Percentiles rank a stretch among this genome's conserved stretches.
Conservation (phyloP, 92 coral and sea anemone species). For the Palythoa heliodiscus region DNA sequence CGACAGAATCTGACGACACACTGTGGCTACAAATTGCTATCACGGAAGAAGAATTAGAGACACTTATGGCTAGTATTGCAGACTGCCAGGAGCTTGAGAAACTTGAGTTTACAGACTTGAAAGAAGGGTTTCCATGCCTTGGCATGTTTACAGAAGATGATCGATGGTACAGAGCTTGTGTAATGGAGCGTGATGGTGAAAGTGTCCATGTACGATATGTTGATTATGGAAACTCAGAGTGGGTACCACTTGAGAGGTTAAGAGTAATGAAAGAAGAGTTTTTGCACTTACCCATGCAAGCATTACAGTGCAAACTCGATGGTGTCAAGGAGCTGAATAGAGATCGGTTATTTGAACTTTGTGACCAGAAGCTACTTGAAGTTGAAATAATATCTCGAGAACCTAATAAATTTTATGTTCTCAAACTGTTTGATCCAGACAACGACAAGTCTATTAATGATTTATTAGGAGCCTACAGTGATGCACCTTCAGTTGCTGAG, state of each 20-base stretch:
- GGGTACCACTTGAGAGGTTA: constrained; percentile 59
- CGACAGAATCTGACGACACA: constrained; percentile 65
- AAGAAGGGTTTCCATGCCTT: constrained; percentile 58
- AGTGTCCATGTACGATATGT: constrained; percentile 67
- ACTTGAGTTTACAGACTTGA: constrained; percentile 18
- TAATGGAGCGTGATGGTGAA: constrained; percentile 44
- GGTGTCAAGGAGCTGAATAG: constrained; percentile 46
- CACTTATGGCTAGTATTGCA: constrained; percentile 81
- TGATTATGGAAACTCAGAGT: constrained; percentile 91
- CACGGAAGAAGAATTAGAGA: constrained; percentile 62
- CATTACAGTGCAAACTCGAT: constrained; percentile 62
- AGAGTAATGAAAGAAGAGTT: constrained; percentile 61
- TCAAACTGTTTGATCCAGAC: constrained; percentile 64
- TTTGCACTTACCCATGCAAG: constrained; percentile 70
- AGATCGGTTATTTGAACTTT: constrained; percentile 57
- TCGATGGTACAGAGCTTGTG: constrained; percentile 79
- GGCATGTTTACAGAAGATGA: constrained; percentile 78
- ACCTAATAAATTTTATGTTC: constrained; percentile 38
- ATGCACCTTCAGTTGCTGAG: not conserved
- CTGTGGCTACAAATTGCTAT: constrained; percentile 75
- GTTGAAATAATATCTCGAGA: constrained; percentile 60
- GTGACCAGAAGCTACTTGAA: constrained; percentile 65
- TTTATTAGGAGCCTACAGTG: not conserved
- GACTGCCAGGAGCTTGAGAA: not conserved
- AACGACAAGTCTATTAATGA: constrained; percentile 41